phyloP scores from a whole-genome alignment of 2,113 vertebrate genomes.

The Indri indri region DNA sequence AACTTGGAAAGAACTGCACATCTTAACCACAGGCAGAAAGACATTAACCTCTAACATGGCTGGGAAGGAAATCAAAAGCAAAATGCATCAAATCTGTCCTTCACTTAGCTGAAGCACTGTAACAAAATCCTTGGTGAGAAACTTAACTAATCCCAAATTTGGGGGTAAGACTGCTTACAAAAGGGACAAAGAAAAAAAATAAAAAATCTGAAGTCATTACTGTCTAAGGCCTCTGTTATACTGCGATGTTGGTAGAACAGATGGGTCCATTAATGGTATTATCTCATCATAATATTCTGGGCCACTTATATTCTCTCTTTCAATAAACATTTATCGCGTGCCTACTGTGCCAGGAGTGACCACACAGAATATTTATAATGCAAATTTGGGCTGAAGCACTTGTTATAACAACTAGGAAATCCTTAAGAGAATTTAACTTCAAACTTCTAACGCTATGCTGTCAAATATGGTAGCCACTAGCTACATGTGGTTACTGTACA shows the following conservation, averaged over 20 bases:
- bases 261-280: fast-evolving
- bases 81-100: too few species aligned
- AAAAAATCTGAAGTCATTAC: background rate
- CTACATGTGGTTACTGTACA: background rate
- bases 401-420: background rate
- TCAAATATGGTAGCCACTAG: background rate
- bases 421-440: background rate
- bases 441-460: background rate
- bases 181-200: background rate
- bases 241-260: background rate
- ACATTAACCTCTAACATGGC: fast-evolving
- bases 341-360: background rate
- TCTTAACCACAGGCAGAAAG: background rate
- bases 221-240: background rate
- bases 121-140: background rate
- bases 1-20: background rate
- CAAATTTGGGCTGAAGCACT: background rate
- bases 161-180: background rate
- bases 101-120: background rate
- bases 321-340: background rate
- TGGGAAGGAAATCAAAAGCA: background rate
- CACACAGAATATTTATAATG: background rate
- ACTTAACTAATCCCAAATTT: background rate
- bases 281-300: too few species aligned
- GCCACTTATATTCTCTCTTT: background rate